Percentiles rank a stretch among this genome's conserved stretches.
phyloP scores from a whole-genome alignment of 2,113 vertebrate genomes.

The Pachyramphus minor region DNA sequence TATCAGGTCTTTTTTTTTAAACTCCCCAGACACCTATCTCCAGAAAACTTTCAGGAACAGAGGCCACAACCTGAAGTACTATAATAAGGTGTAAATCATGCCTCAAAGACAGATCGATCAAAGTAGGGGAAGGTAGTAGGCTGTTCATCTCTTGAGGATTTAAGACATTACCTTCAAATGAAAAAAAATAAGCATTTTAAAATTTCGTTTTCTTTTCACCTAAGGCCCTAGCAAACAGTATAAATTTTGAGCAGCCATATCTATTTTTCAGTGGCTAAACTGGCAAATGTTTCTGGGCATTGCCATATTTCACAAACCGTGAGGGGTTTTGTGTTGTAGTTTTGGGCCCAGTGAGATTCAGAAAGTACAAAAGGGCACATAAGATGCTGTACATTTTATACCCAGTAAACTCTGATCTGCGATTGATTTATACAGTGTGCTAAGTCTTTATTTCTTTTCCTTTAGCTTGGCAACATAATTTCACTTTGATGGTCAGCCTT shows the following conservation, averaged over 20 bases:
- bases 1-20: background rate
- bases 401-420: slow-evolving; percentile 61
- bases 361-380: slow-evolving; percentile 64
- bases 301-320: slow-evolving; percentile 56
- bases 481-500: slow-evolving; percentile 67
- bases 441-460: slow-evolving; percentile 70
- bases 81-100: slow-evolving; percentile 39
- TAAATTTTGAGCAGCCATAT: slow-evolving; percentile 61
- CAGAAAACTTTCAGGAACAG: slow-evolving; percentile 55
- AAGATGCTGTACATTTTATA: slow-evolving; percentile 64
- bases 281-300: slow-evolving; percentile 53
- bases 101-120: slow-evolving; percentile 57
- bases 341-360: slow-evolving; percentile 56
- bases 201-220: slow-evolving; percentile 58
- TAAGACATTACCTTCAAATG: slow-evolving; percentile 56
- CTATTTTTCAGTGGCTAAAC: slow-evolving; percentile 60
- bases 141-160: slow-evolving; percentile 51
- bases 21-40: slow-evolving; percentile 25
- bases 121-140: slow-evolving; percentile 21
- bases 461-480: slow-evolving; percentile 68
- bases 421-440: slow-evolving; percentile 64
- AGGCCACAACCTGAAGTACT: slow-evolving; percentile 52
- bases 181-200: slow-evolving; percentile 64
- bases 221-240: slow-evolving; percentile 39
- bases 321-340: slow-evolving; percentile 29